Evolutionary conservation across 2,888 invertebrate genomes (phyloP).

Genomic region (Lepidocyrtinus sp.): DNA sequence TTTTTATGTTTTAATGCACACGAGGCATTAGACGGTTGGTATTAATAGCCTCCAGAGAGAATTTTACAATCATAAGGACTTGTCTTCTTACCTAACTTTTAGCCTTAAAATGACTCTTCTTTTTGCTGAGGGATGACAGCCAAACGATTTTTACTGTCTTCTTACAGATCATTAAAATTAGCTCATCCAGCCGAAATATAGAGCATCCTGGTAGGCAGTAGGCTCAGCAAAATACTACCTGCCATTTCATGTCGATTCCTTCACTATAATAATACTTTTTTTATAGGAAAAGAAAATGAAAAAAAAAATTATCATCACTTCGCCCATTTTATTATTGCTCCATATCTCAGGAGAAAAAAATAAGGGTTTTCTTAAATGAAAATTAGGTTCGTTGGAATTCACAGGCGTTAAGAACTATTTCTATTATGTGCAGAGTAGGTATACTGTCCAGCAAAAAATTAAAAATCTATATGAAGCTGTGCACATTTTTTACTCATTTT

Average conservation of each 20-base stretch:
- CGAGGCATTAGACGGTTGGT: background rate
- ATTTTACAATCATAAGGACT: background rate
- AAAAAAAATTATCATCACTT: slow-evolving; percentile 45
- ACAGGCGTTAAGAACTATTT: no score
- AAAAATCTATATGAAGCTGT: no score
- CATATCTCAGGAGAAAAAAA: no score
- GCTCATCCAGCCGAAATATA: slow-evolving; percentile 57
- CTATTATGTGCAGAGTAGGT: no score
- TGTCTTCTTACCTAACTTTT: background rate
- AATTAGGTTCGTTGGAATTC: slow-evolving; percentile 56
- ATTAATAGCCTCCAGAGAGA: background rate
- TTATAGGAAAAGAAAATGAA: slow-evolving; percentile 6
- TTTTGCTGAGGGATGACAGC: background rate
- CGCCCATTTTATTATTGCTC: slow-evolving; percentile 47
- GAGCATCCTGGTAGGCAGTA: no score
- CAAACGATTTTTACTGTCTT: slow-evolving; percentile 1
- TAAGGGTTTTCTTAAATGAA: slow-evolving; percentile 40
- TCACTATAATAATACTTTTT: no score
- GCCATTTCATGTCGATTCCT: no score
- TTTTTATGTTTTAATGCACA: background rate
- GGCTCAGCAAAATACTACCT: no score
- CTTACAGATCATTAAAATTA: slow-evolving; percentile 56
- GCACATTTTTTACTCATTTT: no score
- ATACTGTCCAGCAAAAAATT: no score
- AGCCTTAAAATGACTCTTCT: background rate